phyloP scores from a whole-genome alignment of 2,888 invertebrate species.

The Orchestes rusci region DNA sequence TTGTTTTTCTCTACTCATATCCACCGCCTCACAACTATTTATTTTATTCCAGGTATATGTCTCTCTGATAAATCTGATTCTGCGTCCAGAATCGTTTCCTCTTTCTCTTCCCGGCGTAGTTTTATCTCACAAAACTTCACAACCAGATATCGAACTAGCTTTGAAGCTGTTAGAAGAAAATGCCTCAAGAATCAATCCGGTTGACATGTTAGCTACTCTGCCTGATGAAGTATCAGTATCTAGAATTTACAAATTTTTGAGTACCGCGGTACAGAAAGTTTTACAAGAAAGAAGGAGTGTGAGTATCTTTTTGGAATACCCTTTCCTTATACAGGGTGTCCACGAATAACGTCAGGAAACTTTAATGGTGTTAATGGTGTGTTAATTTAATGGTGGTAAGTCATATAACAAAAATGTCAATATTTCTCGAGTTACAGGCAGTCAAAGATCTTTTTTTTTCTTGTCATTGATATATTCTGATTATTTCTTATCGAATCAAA shows the following conservation, averaged over 20 bases:
- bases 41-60: conserved; percentile 37
- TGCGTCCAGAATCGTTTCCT: conserved; percentile 38
- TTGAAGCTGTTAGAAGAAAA: conserved; percentile 74
- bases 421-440: too few species aligned
- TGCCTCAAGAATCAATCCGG: conserved; percentile 76
- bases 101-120: conserved; percentile 36
- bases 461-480: too few species aligned
- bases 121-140: conserved; percentile 54
- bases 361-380: too few species aligned
- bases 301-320: too few species aligned
- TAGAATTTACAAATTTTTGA: conserved; percentile 53
- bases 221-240: conserved; percentile 73
- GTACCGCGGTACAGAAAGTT: conserved; percentile 58
- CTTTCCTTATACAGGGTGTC: too few species aligned
- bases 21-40: conserved; percentile 1
- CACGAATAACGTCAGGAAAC: too few species aligned
- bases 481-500: too few species aligned
- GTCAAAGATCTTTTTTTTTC: too few species aligned
- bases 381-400: too few species aligned
- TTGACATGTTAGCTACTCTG: conserved; percentile 69
- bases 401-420: too few species aligned
- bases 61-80: conserved; percentile 39
- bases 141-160: conserved; percentile 73
- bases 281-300: conserved; percentile 62
- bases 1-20: too few species aligned